Evolutionary conservation across 1,140 invertebrate genomes (phyloP).

Genomic region (Drosophila bipectinata): DNA sequence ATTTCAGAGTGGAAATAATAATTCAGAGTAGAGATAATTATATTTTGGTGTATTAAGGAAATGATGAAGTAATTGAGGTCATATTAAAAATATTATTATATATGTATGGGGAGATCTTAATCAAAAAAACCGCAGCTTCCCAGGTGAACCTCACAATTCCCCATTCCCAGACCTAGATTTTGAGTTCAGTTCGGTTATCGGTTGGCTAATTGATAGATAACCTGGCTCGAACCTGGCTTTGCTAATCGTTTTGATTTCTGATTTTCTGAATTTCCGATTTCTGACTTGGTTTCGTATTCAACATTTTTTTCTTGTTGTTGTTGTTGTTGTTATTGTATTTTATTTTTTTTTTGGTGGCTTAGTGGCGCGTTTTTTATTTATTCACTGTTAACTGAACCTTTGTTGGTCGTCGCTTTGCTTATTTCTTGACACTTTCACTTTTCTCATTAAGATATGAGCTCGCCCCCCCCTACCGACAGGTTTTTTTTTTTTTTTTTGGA

Average conservation of each 20-base stretch:
- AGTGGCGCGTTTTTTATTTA: conserved; percentile 65
- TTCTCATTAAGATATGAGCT: conserved; percentile 77
- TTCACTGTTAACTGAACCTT: conserved; percentile 62
- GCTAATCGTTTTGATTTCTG: conserved; percentile 27
- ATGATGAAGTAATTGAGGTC: conserved; percentile 1
- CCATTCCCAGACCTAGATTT: conserved; percentile 8
- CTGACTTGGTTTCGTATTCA: conserved; percentile 31
- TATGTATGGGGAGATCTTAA: background rate
- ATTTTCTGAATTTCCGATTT: conserved; percentile 16
- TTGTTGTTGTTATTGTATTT: background rate
- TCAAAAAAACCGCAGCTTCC: background rate
- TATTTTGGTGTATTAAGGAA: background rate
- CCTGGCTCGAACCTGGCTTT: conserved; percentile 6
- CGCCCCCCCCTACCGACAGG: conserved; percentile 38
- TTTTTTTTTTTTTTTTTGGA: conserved; percentile 24
- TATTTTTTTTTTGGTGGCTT: conserved; percentile 45
- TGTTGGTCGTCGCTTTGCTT: conserved; percentile 37
- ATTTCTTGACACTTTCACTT: conserved; percentile 78
- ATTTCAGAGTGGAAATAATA: conserved; percentile 10
- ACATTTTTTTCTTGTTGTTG: no score
- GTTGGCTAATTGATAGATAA: conserved; percentile 38
- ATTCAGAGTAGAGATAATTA: no score
- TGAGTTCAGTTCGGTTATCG: conserved; percentile 32
- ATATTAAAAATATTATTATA: background rate
- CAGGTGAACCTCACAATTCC: background rate